Conservation (phyloP, 2,113 vertebrate genomes). For the Salvelinus namaycush region DNA sequence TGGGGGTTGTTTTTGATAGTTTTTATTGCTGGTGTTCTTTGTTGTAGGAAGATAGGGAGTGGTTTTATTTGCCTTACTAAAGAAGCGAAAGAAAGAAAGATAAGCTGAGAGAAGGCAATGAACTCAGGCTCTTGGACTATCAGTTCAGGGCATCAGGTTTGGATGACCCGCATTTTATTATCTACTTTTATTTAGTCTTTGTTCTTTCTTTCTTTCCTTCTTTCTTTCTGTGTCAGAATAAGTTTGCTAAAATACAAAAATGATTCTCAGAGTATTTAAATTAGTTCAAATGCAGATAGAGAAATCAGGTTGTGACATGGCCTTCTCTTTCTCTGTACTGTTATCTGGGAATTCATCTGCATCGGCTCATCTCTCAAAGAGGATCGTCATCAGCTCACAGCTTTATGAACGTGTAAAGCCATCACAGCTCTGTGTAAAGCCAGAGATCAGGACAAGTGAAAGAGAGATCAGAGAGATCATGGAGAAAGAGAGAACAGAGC, state of each 20-base stretch:
- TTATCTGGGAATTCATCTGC: too few relatives aligned
- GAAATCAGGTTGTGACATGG: background rate
- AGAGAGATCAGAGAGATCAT: too few relatives aligned
- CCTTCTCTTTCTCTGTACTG: background rate
- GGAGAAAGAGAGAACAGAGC: too few relatives aligned
- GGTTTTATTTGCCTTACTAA: conserved; percentile 31
- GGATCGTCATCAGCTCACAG: too few relatives aligned
- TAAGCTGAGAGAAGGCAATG: conserved; percentile 46
- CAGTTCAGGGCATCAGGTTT: conserved; percentile 23
- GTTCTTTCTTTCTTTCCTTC: background rate
- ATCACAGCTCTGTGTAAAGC: too few relatives aligned
- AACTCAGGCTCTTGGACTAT: conserved; percentile 35
- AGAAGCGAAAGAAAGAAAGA: conserved; percentile 33
- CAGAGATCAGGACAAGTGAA: too few relatives aligned
- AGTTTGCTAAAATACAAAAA: too few relatives aligned
- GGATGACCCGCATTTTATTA: background rate
- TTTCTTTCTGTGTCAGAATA: background rate
- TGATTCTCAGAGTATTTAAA: background rate
- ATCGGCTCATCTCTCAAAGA: too few relatives aligned
- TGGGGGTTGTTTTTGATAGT: conserved; percentile 22
- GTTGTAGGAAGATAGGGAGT: conserved; percentile 36
- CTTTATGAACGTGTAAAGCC: too few relatives aligned
- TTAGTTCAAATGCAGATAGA: background rate
- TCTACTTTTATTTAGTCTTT: background rate
- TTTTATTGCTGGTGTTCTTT: conserved; percentile 23